These are phyloP conservation scores for Barnardius zonarius DNA, from an alignment of 2,113 vertebrate species.

Conservation along the genomic window DNA sequence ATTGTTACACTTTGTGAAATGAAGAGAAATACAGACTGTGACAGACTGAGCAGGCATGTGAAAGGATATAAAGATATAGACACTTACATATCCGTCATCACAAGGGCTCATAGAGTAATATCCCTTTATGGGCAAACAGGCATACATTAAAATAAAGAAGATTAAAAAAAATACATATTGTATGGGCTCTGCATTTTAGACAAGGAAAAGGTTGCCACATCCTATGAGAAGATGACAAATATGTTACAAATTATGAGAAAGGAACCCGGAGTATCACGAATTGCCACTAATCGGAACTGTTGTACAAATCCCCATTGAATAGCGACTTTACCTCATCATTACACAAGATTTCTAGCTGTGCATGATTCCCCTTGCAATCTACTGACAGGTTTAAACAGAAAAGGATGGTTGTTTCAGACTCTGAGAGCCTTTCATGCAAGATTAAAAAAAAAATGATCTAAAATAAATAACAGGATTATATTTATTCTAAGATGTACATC, in stretches of 20 bases:
- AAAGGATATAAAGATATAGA: constrained; percentile 72
- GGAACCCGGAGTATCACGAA: background rate
- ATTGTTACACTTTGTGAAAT: background rate
- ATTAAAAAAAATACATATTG: constrained; percentile 20
- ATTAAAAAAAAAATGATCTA: background rate
- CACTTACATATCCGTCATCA: constrained; percentile 96
- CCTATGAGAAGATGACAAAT: background rate
- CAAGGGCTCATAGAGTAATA: constrained; percentile 91
- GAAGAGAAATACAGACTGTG: background rate
- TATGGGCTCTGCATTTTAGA: background rate
- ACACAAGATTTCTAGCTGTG: background rate
- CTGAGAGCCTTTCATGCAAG: background rate
- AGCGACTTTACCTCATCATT: background rate
- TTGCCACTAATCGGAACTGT: background rate
- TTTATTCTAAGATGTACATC: background rate
- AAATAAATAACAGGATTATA: background rate
- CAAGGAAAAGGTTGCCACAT: background rate
- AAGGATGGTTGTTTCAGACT: background rate
- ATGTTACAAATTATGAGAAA: background rate
- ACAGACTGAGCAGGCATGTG: constrained; percentile 56
- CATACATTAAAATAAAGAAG: constrained; percentile 74
- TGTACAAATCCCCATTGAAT: background rate
- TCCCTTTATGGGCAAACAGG: constrained; percentile 82
- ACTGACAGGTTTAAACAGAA: background rate
- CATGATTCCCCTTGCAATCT: background rate